Percentiles rank a stretch among this genome's conserved stretches.
phyloP scores from a whole-genome alignment of 1,140 invertebrate species.

The Microvelia longipes region DNA sequence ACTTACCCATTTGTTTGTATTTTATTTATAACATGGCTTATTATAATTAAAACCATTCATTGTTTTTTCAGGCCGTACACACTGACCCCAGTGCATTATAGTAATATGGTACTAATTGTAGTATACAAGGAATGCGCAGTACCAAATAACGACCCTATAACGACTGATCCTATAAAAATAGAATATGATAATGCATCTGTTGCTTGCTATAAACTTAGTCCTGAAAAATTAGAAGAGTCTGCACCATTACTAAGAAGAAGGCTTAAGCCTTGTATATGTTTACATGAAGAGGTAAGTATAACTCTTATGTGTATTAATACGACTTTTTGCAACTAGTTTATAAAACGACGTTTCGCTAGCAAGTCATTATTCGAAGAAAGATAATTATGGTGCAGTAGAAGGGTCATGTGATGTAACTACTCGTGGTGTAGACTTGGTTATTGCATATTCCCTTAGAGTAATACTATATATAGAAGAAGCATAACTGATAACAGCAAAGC shows the following conservation, averaged over 20 bases:
- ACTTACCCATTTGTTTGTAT: background rate
- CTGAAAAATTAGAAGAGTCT: slow-evolving; percentile 17
- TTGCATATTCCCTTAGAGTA: too few relatives aligned
- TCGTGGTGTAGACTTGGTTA: too few relatives aligned
- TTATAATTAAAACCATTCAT: background rate
- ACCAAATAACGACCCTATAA: slow-evolving; percentile 30
- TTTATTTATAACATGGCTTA: background rate
- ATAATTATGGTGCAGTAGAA: too few relatives aligned
- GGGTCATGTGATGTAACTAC: too few relatives aligned
- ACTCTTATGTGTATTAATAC: too few relatives aligned
- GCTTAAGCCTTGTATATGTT: slow-evolving; percentile 28
- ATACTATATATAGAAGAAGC: too few relatives aligned
- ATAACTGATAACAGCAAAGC: too few relatives aligned
- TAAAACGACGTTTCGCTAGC: too few relatives aligned
- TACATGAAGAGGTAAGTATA: slow-evolving; percentile 30
- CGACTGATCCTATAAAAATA: slow-evolving; percentile 27
- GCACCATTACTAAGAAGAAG: slow-evolving; percentile 28
- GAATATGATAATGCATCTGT: slow-evolving; percentile 21
- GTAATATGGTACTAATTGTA: slow-evolving; percentile 69
- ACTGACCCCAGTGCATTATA: slow-evolving; percentile 61
- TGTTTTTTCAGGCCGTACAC: slow-evolving; percentile 50
- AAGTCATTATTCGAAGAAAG: too few relatives aligned
- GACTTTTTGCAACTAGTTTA: too few relatives aligned
- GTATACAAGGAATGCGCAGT: slow-evolving; percentile 47
- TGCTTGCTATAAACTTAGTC: slow-evolving; percentile 25